Conservation (phyloP, 2,797 vertebrate genomes). For the Neostethus bicornis region DNA sequence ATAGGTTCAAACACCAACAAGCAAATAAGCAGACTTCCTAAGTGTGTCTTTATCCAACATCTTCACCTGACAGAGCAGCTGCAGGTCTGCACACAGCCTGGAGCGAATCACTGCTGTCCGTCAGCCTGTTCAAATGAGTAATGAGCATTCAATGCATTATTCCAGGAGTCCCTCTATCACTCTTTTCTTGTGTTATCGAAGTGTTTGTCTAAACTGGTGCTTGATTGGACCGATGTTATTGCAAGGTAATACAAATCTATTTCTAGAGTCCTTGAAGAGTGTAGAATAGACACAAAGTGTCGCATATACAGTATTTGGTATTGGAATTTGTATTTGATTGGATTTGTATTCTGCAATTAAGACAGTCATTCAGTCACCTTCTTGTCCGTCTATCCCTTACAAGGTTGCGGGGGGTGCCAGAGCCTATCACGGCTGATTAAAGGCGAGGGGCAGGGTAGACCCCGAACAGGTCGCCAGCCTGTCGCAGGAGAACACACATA, state of each 20-base stretch:
- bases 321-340: too few relatives aligned
- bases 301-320: too few relatives aligned
- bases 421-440: too few relatives aligned
- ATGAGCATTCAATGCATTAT: neutral
- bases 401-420: too few relatives aligned
- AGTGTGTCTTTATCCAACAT: neutral
- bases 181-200: neutral
- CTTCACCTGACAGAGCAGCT: slow-evolving; percentile 1
- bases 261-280: neutral
- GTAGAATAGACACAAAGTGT: too few relatives aligned
- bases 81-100: slow-evolving; percentile 1
- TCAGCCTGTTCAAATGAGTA: slow-evolving; percentile 5
- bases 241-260: neutral
- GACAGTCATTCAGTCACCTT: too few relatives aligned
- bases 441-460: too few relatives aligned
- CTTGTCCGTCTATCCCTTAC: too few relatives aligned
- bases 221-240: neutral
- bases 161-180: neutral
- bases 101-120: neutral
- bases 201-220: neutral
- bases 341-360: too few relatives aligned
- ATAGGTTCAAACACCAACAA: slow-evolving; percentile 4
- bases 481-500: too few relatives aligned
- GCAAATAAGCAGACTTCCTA: neutral
- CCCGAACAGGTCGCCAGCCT: too few relatives aligned